Base-by-base conservation (phyloP, 2,888 invertebrate genomes). In the Eupithecia tripunctaria region DNA sequence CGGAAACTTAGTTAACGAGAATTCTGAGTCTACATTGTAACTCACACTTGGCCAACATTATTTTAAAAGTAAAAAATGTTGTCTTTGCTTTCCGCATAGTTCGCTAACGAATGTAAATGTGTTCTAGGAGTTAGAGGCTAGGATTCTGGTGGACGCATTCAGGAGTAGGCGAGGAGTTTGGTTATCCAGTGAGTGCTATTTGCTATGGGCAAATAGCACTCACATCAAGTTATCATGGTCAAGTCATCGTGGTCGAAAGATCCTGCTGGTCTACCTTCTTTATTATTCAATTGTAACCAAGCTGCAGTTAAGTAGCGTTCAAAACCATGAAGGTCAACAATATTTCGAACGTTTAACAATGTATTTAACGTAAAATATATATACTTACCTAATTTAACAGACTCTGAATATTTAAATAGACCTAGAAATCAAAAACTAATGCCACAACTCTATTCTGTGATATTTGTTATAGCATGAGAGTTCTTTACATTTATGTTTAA, bases 1-100 rank as follows among this genome's bases (percentile, higher is more conserved):
- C 51, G 70, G 75, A 77, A 77, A 73, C 74, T 71, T 70, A 70
- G 70, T 71, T 74, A 74, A 66, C 62, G 63, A 59, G 71, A 74
- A 74, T 47, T 51, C 72, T 69, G 43, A 36, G 47, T 67, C 41
- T 64, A 63, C 69, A 56, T 68, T 43, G 71, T 65, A 64, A 59
- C 65, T 74, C 67, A 67, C 73, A 73, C 71, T 69, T 72, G 41
- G 25, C 71, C 47, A 41, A 70, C 72, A 64, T 70, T 66, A 71
- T 68, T 74, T 73, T 64, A 68, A 59, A 73, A 70, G 73, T 72
- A 72, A 67, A 70, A 70, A 69, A 70, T 66, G 64, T 73, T 73
- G 72, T 70, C 72, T 64, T 67, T 75, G 70, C 67, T 67, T 68
- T 74, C 74, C 71, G 74, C 68, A 71, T 71, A 72, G 65, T 56